These are phyloP conservation scores for Tupaia chinensis DNA, from an alignment of 2,113 vertebrate genomes.

Conservation along the genomic window DNA sequence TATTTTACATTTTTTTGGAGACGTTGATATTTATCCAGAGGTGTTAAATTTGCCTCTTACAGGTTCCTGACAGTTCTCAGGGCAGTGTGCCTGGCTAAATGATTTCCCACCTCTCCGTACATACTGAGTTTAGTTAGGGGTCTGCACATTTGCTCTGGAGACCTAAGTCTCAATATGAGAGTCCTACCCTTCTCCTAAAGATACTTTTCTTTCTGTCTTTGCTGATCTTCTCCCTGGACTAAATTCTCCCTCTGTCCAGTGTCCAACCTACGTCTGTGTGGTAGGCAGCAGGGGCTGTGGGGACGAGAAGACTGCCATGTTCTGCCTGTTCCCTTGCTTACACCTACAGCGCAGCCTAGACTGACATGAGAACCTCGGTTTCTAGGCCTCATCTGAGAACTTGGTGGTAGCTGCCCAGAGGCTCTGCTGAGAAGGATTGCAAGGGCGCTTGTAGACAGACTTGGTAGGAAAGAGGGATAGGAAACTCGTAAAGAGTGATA, in stretches of 20 bases:
- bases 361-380: neutral
- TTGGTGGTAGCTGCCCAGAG: neutral
- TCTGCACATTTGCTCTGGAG: no score
- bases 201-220: neutral
- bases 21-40: neutral
- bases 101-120: neutral
- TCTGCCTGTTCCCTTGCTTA: rapidly evolving
- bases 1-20: neutral
- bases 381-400: neutral
- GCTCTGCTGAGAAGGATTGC: neutral
- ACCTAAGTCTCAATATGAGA: neutral
- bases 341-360: neutral
- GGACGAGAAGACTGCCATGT: neutral
- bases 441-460: neutral
- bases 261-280: neutral
- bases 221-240: neutral
- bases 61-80: rapidly evolving
- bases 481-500: no score
- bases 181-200: neutral
- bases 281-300: rapidly evolving
- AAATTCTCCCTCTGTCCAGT: neutral
- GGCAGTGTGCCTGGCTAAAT: rapidly evolving
- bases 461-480: neutral
- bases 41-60: neutral
- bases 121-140: neutral